Percentiles rank a stretch among this genome's conserved stretches.
phyloP scores from a whole-genome alignment of 2,797 vertebrate species.

The Macrochelys suwanniensis region DNA sequence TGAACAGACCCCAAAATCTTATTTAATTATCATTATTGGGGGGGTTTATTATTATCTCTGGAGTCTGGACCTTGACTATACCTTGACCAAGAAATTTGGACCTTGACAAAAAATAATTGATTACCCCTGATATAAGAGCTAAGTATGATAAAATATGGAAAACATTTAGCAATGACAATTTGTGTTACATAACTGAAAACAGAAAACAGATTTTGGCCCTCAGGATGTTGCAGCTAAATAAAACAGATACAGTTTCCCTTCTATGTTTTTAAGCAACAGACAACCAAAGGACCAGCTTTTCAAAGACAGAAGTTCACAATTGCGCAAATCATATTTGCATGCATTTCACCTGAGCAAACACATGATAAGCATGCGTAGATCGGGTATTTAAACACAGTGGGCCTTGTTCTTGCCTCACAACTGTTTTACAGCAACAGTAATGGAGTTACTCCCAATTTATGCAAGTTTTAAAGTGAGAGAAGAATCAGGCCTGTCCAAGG shows the following conservation, averaged over 20 bases:
- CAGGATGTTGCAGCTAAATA: constrained; percentile 49
- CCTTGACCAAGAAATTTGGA: no score
- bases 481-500: not conserved
- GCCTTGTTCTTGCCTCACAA: constrained; percentile 1
- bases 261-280: constrained; percentile 58
- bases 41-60: no score
- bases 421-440: not conserved
- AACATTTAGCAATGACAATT: no score
- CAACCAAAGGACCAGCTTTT: constrained; percentile 58
- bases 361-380: constrained; percentile 23
- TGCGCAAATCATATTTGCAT: not conserved
- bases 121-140: no score
- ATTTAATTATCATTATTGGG: no score
- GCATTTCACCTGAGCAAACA: not conserved
- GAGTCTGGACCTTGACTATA: no score
- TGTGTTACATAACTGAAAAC: no score
- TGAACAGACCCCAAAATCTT: no score
- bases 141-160: no score
- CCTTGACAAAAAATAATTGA: no score
- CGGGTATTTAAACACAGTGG: not conserved
- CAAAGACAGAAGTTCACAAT: not conserved
- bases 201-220: constrained; percentile 20
- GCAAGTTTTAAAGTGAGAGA: constrained; percentile 11
- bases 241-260: constrained; percentile 63
- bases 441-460: no score